A percentile compares a stretch with the other conserved stretches of the same genome.
Conservation (phyloP, 1,140 invertebrate species). For the Ostrea edulis region DNA sequence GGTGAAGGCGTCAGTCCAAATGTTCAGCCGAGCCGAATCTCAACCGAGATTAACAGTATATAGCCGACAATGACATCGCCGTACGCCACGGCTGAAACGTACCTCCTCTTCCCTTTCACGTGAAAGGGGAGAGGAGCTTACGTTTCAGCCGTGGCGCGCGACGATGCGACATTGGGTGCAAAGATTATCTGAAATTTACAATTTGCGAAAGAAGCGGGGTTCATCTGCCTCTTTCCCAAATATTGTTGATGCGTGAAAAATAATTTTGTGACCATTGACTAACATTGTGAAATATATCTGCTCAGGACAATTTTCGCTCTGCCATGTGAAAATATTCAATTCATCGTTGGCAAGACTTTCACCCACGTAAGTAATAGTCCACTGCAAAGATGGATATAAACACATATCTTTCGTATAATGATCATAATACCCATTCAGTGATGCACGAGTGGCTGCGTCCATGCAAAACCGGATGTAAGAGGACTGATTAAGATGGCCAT, state of each 20-base stretch:
- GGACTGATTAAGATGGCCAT: conserved; percentile 46
- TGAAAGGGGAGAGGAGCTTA: no score
- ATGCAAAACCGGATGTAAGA: conserved; percentile 50
- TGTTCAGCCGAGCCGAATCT: no score
- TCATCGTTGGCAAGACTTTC: conserved; percentile 44
- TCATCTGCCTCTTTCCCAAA: not conserved
- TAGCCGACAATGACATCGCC: no score
- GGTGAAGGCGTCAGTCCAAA: no score
- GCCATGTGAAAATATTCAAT: conserved; percentile 46
- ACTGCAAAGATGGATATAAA: conserved; percentile 28
- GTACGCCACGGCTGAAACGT: no score
- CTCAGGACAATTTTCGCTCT: conserved; percentile 8
- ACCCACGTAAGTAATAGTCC: conserved; percentile 37
- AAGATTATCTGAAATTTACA: not conserved
- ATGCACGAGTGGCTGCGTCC: conserved; percentile 47
- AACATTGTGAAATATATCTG: not conserved
- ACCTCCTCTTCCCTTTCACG: no score
- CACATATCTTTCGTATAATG: conserved; percentile 53
- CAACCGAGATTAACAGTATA: no score
- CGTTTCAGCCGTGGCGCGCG: no score
- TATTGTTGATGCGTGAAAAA: not conserved
- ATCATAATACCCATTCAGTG: conserved; percentile 30
- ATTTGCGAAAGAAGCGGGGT: not conserved
- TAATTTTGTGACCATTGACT: not conserved
- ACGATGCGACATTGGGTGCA: no score